Conservation (phyloP, 1,140 invertebrate genomes). For the Dysdera silvatica region DNA sequence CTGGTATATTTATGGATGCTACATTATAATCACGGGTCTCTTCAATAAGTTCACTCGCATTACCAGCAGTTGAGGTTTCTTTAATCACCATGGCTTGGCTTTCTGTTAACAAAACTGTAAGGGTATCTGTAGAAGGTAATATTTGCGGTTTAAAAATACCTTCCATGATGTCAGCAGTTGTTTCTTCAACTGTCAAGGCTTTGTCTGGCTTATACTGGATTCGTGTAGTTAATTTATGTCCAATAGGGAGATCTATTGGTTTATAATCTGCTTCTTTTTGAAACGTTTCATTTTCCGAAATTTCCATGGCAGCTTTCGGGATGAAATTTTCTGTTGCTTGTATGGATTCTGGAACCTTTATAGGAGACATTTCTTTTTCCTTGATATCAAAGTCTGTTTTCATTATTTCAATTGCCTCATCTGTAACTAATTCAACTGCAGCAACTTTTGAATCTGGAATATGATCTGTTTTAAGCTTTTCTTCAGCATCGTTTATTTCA, state of each 20-base stretch:
- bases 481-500: conserved; percentile 21
- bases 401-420: conserved; percentile 17
- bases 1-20: background rate
- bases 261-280: conserved; percentile 22
- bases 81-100: conserved; percentile 11
- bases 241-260: conserved; percentile 38
- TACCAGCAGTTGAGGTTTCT: background rate
- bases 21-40: background rate
- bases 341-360: background rate
- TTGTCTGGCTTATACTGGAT: conserved; percentile 35
- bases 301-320: conserved; percentile 3
- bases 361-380: conserved; percentile 1
- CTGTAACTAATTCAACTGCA: background rate
- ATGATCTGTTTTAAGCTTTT: conserved; percentile 2
- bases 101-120: conserved; percentile 1
- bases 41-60: background rate
- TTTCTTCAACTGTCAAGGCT: conserved; percentile 16
- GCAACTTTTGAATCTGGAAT: background rate
- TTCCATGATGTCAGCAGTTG: conserved; percentile 10
- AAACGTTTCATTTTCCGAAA: conserved; percentile 12
- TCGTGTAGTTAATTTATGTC: conserved; percentile 45
- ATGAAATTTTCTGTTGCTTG: conserved; percentile 8
- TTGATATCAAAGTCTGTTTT: conserved; percentile 13
- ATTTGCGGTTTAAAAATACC: background rate
- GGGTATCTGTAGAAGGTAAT: background rate